Conservation (phyloP, 2,797 vertebrate species). For the Tamandua tetradactyla region DNA sequence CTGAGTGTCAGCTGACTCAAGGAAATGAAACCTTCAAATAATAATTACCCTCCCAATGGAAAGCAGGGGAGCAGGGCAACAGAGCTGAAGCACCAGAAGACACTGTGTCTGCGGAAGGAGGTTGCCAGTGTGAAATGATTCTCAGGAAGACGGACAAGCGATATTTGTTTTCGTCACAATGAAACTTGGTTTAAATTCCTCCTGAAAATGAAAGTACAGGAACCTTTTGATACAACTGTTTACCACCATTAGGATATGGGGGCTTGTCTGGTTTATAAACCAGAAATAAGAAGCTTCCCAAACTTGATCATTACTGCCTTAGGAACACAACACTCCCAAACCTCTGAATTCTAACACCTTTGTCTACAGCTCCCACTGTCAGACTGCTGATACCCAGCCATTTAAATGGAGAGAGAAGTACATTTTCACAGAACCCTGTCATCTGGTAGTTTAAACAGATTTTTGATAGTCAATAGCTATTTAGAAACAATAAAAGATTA, state of each 20-base stretch:
- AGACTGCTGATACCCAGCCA: constrained; percentile 13
- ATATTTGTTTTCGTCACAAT: constrained; percentile 39
- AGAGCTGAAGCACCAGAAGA: not conserved
- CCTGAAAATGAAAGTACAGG: constrained; percentile 54
- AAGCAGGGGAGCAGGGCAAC: not conserved
- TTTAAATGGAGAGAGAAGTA: not conserved
- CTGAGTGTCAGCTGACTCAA: constrained; percentile 86
- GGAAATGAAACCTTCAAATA: constrained; percentile 91
- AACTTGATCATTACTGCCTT: not conserved
- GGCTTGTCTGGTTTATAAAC: constrained; percentile 11
- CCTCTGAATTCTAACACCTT: constrained; percentile 12
- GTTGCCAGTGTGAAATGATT: not conserved
- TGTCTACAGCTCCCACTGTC: not conserved
- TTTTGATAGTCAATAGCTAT: constrained; percentile 67
- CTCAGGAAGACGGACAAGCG: not conserved
- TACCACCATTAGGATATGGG: not conserved
- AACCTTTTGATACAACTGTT: constrained; percentile 48
- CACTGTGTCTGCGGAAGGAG: not conserved
- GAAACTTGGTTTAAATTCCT: constrained; percentile 59
- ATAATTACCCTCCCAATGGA: constrained; percentile 86
- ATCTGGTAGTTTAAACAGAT: constrained; percentile 56
- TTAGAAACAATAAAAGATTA: constrained; percentile 67
- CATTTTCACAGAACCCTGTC: constrained; percentile 54
- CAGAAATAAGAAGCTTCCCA: constrained; percentile 40
- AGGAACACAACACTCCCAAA: not conserved